Evolutionary conservation across 2,113 vertebrate species (phyloP).

Genomic region (Poecile atricapillus): DNA sequence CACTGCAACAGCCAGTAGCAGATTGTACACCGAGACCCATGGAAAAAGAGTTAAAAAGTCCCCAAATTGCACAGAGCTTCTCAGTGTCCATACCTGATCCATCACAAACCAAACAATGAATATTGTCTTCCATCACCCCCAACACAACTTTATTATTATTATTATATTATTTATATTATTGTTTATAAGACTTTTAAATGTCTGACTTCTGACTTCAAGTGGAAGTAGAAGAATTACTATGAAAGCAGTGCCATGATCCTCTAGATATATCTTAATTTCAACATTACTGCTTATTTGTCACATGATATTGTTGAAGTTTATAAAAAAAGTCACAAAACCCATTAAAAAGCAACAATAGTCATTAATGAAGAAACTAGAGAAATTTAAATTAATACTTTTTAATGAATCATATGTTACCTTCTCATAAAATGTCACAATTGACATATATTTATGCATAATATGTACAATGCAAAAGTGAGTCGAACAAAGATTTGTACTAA

Average conservation of each 20-base stretch:
- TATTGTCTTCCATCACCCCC: not conserved
- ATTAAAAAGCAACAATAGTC: not conserved
- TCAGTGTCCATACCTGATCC: not conserved
- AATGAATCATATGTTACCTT: not conserved
- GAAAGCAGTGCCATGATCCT: not conserved
- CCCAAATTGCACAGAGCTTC: not conserved
- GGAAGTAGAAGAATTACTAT: not conserved
- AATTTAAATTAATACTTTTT: not conserved
- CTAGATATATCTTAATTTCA: not conserved
- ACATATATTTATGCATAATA: not conserved
- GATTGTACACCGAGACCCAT: not conserved
- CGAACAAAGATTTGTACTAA: not conserved
- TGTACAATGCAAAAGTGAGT: not conserved
- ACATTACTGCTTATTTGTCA: not conserved
- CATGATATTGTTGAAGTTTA: not conserved
- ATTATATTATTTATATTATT: too few species aligned
- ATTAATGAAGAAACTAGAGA: not conserved
- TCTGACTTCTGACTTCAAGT: not conserved
- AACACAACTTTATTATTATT: not conserved
- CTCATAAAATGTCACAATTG: not conserved
- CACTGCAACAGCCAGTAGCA: not conserved
- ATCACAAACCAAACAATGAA: rapidly evolving
- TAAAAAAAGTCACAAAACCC: not conserved
- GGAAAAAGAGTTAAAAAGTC: not conserved
- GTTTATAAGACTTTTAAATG: too few species aligned